Percentiles rank a stretch among this genome's conserved stretches.
phyloP scores from a whole-genome alignment of 2,797 vertebrate genomes.

The Epinephelus awoara region DNA sequence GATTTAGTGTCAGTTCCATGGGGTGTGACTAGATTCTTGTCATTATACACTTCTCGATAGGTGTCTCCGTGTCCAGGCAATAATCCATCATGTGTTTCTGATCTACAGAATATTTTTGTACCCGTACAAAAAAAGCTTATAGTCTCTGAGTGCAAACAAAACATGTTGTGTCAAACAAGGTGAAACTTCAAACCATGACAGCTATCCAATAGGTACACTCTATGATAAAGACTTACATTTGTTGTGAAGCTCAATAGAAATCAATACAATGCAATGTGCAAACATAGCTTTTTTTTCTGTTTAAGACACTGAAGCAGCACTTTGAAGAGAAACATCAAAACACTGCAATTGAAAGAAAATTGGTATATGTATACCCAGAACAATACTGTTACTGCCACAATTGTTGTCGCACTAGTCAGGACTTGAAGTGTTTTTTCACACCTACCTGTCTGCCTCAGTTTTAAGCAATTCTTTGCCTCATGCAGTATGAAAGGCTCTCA shows the following conservation, averaged over 20 bases:
- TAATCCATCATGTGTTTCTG: conserved; percentile 25
- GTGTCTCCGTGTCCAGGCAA: conserved; percentile 20
- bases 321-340: conserved; percentile 42
- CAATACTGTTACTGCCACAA: conserved; percentile 2
- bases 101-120: conserved; percentile 36
- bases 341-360: conserved; percentile 27
- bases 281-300: conserved; percentile 11
- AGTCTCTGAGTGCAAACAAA: neutral
- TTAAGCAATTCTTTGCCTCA: neutral
- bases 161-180: conserved; percentile 19
- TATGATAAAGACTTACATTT: conserved; percentile 39
- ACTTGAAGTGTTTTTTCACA: neutral
- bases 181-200: conserved; percentile 19
- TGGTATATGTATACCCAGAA: conserved; percentile 16
- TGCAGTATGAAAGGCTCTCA: neutral
- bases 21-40: neutral
- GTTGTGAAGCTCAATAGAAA: conserved; percentile 41
- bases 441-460: neutral
- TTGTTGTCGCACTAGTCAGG: neutral
- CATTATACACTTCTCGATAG: conserved; percentile 16
- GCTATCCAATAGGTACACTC: conserved; percentile 22
- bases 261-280: conserved; percentile 32
- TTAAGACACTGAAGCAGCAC: conserved; percentile 24
- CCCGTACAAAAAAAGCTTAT: conserved; percentile 26
- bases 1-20: conserved; percentile 1